These are phyloP conservation scores for Ochotona princeps DNA, from an alignment of 2,113 vertebrate genomes.

Conservation along the genomic window DNA sequence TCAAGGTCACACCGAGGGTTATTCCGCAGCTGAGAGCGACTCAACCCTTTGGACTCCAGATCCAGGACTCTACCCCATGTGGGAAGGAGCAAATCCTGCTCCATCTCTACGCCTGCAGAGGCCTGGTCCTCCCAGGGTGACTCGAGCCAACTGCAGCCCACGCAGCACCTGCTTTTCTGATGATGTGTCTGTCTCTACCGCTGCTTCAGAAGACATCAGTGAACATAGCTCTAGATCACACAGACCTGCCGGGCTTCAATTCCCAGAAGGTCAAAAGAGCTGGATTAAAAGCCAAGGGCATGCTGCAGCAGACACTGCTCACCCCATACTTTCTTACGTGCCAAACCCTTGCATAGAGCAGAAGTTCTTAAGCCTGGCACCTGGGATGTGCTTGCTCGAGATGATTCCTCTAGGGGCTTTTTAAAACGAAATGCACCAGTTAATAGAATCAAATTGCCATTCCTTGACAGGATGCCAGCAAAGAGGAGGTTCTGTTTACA, in stretches of 20 bases:
- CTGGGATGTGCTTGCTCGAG: constrained; percentile 19
- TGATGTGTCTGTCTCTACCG: neutral
- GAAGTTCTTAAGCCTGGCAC: constrained; percentile 25
- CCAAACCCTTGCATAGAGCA: neutral
- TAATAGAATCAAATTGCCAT: constrained; percentile 70
- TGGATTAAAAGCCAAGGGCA: neutral
- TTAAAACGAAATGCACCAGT: constrained; percentile 58
- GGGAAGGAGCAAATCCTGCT: neutral
- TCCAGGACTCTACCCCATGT: neutral
- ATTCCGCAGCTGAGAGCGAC: neutral
- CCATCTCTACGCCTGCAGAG: too few relatives aligned
- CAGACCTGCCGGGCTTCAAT: neutral
- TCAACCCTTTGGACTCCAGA: neutral
- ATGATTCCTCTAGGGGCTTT: constrained; percentile 68
- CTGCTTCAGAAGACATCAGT: neutral
- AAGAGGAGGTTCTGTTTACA: constrained; percentile 39
- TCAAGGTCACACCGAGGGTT: neutral
- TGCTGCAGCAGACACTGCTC: neutral
- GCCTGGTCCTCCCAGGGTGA: neutral
- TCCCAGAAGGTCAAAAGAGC: constrained; percentile 60
- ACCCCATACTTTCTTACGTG: neutral
- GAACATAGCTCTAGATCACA: neutral
- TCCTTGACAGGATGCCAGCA: constrained; percentile 59
- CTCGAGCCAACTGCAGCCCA: neutral
- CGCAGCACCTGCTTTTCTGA: neutral